Evolutionary conservation across 2,113 vertebrate genomes (phyloP).

Genomic region (Solea solea): DNA sequence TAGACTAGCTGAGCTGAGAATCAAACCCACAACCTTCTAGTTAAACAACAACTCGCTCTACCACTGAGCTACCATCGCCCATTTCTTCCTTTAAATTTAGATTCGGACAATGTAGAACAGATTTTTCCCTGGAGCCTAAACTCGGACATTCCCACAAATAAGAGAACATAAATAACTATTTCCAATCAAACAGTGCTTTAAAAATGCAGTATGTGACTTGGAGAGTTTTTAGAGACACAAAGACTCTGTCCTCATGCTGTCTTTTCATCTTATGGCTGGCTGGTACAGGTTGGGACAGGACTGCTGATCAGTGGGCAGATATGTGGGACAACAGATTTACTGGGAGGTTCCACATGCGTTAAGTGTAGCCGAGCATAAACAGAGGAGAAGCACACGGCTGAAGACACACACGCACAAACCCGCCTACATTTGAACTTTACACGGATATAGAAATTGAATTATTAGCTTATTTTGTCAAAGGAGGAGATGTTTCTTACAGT

Average conservation of each 20-base stretch:
- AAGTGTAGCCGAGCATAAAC: not conserved
- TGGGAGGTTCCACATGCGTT: conserved; percentile 11
- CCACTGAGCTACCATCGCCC: too few relatives aligned
- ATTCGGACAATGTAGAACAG: conserved; percentile 8
- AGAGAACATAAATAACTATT: not conserved
- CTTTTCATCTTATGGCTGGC: conserved; percentile 41
- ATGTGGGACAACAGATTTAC: conserved; percentile 61
- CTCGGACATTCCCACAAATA: conserved; percentile 15
- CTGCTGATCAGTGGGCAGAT: conserved; percentile 57
- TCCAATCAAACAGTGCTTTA: conserved; percentile 9
- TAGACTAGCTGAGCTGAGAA: too few relatives aligned
- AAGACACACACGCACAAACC: not conserved
- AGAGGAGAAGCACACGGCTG: not conserved
- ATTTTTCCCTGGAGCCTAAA: not conserved
- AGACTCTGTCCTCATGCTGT: not conserved
- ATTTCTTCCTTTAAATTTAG: not conserved
- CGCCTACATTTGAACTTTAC: not conserved
- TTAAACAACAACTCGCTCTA: too few relatives aligned
- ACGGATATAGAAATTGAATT: not conserved
- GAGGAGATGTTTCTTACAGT: not conserved
- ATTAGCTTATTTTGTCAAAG: not conserved
- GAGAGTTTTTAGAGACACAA: conserved; percentile 6
- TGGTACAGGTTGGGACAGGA: conserved; percentile 53
- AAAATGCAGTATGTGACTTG: not conserved
- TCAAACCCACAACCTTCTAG: too few relatives aligned